Evolutionary conservation across 2,888 invertebrate genomes (phyloP).

Genomic region (Aplocera efformata): DNA sequence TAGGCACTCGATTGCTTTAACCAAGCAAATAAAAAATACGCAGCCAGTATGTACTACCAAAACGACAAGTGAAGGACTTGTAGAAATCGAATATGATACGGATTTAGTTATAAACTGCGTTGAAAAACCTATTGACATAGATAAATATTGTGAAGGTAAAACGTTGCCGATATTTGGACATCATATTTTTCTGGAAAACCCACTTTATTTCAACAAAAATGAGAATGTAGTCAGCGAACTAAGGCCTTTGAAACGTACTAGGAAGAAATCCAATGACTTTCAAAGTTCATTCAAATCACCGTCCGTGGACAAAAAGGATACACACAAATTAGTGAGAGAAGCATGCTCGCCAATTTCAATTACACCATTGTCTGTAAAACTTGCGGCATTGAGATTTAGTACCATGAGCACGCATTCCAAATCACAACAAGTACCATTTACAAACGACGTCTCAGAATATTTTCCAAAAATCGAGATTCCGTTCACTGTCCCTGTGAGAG

Average conservation of each 20-base stretch:
- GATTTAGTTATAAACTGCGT: slow-evolving; percentile 65
- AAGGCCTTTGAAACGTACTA: slow-evolving; percentile 63
- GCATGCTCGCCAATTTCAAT: slow-evolving; percentile 74
- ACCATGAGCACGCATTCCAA: slow-evolving; percentile 68
- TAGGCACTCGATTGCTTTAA: slow-evolving; percentile 49
- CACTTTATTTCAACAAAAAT: slow-evolving; percentile 72
- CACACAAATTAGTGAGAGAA: slow-evolving; percentile 64
- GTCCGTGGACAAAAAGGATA: slow-evolving; percentile 66
- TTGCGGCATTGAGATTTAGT: slow-evolving; percentile 81
- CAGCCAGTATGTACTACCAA: slow-evolving; percentile 62
- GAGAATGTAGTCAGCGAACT: slow-evolving; percentile 54
- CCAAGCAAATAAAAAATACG: slow-evolving; percentile 40
- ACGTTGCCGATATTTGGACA: slow-evolving; percentile 75
- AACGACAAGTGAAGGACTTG: slow-evolving; percentile 71
- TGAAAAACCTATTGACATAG: slow-evolving; percentile 55
- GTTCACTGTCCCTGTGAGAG: slow-evolving; percentile 58
- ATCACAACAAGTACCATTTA: slow-evolving; percentile 49
- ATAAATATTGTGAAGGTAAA: slow-evolving; percentile 54
- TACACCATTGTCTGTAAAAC: slow-evolving; percentile 81
- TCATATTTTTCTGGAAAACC: slow-evolving; percentile 71
- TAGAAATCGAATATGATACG: slow-evolving; percentile 80
- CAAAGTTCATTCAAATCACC: slow-evolving; percentile 72
- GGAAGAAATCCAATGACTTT: slow-evolving; percentile 71
- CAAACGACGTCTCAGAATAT: slow-evolving; percentile 71
- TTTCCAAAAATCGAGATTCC: slow-evolving; percentile 74